These are phyloP conservation scores for Oncorhynchus kisutch DNA, from an alignment of 2,113 vertebrate genomes.

Conservation along the genomic window DNA sequence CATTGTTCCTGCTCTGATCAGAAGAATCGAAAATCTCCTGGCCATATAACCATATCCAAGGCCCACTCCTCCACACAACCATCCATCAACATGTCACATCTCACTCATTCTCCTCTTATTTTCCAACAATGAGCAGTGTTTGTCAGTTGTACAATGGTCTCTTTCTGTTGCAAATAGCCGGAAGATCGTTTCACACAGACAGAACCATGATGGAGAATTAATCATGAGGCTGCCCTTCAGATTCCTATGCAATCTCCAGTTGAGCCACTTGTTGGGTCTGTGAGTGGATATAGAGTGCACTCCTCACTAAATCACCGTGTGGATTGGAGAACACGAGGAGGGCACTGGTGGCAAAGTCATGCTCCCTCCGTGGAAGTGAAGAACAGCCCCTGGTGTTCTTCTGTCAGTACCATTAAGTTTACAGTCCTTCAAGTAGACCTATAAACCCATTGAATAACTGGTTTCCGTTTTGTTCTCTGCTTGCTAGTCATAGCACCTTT, in stretches of 20 bases:
- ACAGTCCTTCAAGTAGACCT: not conserved
- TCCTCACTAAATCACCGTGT: not conserved
- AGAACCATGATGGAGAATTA: not conserved
- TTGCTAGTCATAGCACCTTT: too few relatives aligned
- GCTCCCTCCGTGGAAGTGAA: not conserved
- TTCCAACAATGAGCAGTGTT: not conserved
- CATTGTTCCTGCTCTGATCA: not conserved
- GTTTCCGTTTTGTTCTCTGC: not conserved
- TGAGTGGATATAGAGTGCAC: not conserved
- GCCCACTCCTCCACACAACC: not conserved
- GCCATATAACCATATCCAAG: not conserved
- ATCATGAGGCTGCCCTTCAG: not conserved
- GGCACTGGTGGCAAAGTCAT: slow-evolving; percentile 21
- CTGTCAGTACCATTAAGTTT: slow-evolving; percentile 60
- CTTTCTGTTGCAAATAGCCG: not conserved
- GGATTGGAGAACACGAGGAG: not conserved
- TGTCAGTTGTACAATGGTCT: not conserved
- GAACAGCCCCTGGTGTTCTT: slow-evolving; percentile 29
- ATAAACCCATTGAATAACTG: not conserved
- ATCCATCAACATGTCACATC: not conserved
- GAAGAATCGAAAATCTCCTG: too few relatives aligned
- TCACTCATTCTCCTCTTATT: not conserved
- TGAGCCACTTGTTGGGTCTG: not conserved
- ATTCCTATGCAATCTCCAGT: not conserved
- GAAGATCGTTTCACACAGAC: not conserved